Conservation (phyloP, 2,888 invertebrate species). For the Thymelicus sylvestris region DNA sequence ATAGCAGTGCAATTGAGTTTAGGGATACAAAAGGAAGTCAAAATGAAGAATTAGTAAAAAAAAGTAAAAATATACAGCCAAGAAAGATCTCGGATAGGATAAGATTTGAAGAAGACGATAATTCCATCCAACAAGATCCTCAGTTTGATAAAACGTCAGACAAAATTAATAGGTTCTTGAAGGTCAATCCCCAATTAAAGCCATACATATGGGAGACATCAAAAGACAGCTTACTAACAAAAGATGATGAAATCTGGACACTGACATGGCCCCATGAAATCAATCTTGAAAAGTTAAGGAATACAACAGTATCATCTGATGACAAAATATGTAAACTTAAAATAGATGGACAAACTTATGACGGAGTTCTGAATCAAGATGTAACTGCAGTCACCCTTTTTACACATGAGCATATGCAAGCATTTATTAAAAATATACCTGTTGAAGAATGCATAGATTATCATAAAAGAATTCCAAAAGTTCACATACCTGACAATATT, state of each 20-base stretch:
- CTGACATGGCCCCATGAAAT: slow-evolving; percentile 64
- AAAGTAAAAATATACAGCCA: background rate
- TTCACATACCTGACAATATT: slow-evolving; percentile 54
- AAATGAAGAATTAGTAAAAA: slow-evolving; percentile 1
- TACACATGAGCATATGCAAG: slow-evolving; percentile 46
- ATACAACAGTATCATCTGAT: slow-evolving; percentile 53
- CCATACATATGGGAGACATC: slow-evolving; percentile 42
- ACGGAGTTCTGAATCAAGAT: slow-evolving; percentile 52
- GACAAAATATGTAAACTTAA: slow-evolving; percentile 64
- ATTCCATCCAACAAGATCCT: slow-evolving; percentile 36
- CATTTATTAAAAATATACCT: slow-evolving; percentile 52
- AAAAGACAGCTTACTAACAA: slow-evolving; percentile 46
- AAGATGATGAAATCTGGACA: slow-evolving; percentile 69
- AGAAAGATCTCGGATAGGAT: slow-evolving; percentile 61
- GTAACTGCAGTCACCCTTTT: slow-evolving; percentile 49
- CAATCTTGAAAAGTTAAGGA: slow-evolving; percentile 52
- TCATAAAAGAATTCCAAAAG: slow-evolving; percentile 66
- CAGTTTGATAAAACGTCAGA: slow-evolving; percentile 38
- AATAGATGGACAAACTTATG: slow-evolving; percentile 62
- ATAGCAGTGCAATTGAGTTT: slow-evolving; percentile 15
- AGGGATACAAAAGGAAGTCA: slow-evolving; percentile 2
- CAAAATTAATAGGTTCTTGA: slow-evolving; percentile 54
- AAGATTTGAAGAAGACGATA: slow-evolving; percentile 63
- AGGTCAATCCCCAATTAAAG: slow-evolving; percentile 52
- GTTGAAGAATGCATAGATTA: slow-evolving; percentile 56